Evolutionary conservation across 2,888 invertebrate genomes (phyloP).

Genomic region (Hypomecis atomaria): DNA sequence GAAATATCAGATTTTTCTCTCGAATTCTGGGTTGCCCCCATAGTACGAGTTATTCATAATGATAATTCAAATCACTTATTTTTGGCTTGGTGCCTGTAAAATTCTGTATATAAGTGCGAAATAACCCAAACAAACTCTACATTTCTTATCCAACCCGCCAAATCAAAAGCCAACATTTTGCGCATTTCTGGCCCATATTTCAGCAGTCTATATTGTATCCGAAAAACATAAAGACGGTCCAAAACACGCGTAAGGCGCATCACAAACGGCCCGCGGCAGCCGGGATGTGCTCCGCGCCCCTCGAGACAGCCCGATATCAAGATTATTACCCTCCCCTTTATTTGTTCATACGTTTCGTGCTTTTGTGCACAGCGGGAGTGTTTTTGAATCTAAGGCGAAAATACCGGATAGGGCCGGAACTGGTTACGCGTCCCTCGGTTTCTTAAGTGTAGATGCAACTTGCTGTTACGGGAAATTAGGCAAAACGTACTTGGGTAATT

Average conservation of each 20-base stretch:
- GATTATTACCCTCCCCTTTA: slow-evolving; percentile 18
- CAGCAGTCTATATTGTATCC: slow-evolving; percentile 20
- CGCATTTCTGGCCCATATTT: slow-evolving; percentile 9
- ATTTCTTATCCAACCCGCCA: background rate
- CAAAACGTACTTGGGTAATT: too few relatives aligned
- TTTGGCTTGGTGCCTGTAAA: too few relatives aligned
- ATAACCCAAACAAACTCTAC: background rate
- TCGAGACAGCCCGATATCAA: slow-evolving; percentile 22
- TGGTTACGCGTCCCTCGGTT: background rate
- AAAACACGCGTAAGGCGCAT: slow-evolving; percentile 24
- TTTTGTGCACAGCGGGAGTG: slow-evolving; percentile 2
- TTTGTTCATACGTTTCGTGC: slow-evolving; percentile 11
- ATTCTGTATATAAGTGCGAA: too few relatives aligned
- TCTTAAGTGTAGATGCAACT: background rate
- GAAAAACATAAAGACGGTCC: slow-evolving; percentile 25
- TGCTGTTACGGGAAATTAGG: too few relatives aligned
- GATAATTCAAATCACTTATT: too few relatives aligned
- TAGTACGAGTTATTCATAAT: too few relatives aligned
- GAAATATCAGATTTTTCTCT: too few relatives aligned
- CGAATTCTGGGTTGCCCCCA: too few relatives aligned
- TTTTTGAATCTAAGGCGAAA: slow-evolving; percentile 12
- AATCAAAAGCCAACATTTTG: slow-evolving; percentile 2
- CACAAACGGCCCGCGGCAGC: slow-evolving; percentile 20
- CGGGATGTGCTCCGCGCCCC: slow-evolving; percentile 13
- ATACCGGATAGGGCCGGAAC: background rate